Conservation (phyloP, 2,888 invertebrate genomes). For the Pristionchus japonicus region DNA sequence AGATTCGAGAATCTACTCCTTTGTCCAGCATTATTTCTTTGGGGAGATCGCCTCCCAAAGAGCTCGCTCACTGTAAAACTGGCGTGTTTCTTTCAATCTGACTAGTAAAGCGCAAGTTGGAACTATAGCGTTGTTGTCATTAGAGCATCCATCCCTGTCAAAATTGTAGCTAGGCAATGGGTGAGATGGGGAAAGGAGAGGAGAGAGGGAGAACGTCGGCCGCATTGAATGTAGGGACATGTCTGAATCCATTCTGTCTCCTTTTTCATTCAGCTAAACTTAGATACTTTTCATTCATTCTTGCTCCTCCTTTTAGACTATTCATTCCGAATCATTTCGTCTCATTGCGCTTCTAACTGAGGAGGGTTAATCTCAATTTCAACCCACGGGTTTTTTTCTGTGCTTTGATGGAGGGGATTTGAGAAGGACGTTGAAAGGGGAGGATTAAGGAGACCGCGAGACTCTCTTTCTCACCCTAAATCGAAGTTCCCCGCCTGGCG, state of each 20-base stretch:
- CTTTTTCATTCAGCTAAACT: not conserved
- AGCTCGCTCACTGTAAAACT: too few species aligned
- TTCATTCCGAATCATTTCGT: not conserved
- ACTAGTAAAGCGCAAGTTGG: too few species aligned
- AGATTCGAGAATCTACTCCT: not conserved
- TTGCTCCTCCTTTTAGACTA: not conserved
- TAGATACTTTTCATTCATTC: not conserved
- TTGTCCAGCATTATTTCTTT: too few species aligned
- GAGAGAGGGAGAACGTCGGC: not conserved
- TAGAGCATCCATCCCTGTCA: too few species aligned
- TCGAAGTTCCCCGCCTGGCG: not conserved
- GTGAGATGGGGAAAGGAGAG: too few species aligned
- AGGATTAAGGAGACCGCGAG: not conserved
- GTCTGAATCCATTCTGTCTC: not conserved
- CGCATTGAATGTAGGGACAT: too few species aligned
- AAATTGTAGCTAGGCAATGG: too few species aligned
- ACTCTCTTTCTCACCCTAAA: not conserved
- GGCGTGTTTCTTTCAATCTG: too few species aligned
- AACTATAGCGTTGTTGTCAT: too few species aligned
- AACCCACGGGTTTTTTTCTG: not conserved
- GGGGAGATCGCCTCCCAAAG: too few species aligned
- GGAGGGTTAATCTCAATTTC: not conserved
- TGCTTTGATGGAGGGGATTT: not conserved
- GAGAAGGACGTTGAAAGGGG: not conserved
- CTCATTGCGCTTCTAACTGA: not conserved